phyloP scores from a whole-genome alignment of 2,888 invertebrate species.

The Caenorhabditis auriculariae region DNA sequence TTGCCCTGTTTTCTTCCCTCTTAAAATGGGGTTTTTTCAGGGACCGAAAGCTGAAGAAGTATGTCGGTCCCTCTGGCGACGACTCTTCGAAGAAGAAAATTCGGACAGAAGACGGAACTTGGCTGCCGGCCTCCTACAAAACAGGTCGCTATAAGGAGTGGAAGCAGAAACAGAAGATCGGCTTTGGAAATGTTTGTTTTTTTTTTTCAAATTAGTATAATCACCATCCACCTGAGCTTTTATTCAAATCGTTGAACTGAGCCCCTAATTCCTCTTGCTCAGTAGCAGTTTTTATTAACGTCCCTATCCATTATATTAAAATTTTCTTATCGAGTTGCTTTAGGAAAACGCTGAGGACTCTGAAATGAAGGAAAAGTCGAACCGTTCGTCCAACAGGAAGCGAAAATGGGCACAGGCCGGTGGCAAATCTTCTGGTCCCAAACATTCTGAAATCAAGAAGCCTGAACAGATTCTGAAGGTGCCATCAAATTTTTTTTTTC shows the following conservation, averaged over 20 bases:
- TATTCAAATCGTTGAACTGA: no score
- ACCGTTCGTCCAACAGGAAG: constrained; percentile 7
- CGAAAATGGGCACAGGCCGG: constrained; percentile 18
- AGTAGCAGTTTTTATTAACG: no score
- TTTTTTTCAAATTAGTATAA: background rate
- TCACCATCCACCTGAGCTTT: background rate
- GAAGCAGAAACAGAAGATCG: constrained; percentile 55
- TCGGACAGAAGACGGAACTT: constrained; percentile 81
- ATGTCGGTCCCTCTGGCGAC: constrained; percentile 70
- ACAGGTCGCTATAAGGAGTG: constrained; percentile 73
- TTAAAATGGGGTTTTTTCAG: constrained; percentile 67
- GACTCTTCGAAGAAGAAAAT: constrained; percentile 75
- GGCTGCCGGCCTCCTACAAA: constrained; percentile 85
- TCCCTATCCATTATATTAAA: no score
- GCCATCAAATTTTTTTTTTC: background rate
- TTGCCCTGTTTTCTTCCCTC: constrained; percentile 2
- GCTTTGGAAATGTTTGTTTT: constrained; percentile 13
- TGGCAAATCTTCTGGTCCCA: constrained; percentile 12
- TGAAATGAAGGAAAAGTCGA: constrained; percentile 3
- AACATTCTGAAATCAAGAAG: constrained; percentile 37
- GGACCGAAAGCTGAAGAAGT: constrained; percentile 95
- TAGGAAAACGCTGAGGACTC: constrained; percentile 8
- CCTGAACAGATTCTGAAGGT: constrained; percentile 35
- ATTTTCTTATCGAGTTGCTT: no score
- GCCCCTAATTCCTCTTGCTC: no score